Evolutionary conservation across 2,797 vertebrate species (phyloP), one percentile per base, ranked within the genome.

Genomic region (Staurois parvus): DNA sequence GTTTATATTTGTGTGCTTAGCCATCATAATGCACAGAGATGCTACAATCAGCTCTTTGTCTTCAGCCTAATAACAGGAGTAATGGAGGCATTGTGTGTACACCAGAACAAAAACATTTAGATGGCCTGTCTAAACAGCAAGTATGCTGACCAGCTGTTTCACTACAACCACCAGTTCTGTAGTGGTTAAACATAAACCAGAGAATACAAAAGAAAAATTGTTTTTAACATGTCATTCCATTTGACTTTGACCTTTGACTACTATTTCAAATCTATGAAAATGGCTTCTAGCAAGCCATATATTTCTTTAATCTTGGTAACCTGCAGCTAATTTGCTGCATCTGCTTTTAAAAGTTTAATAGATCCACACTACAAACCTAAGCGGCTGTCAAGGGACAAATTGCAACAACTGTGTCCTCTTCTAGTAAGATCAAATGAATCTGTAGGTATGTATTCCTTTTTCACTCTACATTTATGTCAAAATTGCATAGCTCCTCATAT

Each of bases 331-430:
- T 72, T 62, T 62, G 26, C 45, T 68, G 52, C 45, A 59, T 62
- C 45, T 77, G 32, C 45, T 84, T 52, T 26, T 84, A 32, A 32
- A 83, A 84, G 4, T 67, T n/a, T 21, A 83, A 88, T 79, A 87
- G 88, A 90, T 82, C 88, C 76, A 42, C 56, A 66, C 77, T 88
- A 81, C 81, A 83, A 72, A 66, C 84, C 88, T 89, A 84, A 89
- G 85, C 81, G 56, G 56, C 84, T 90, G 82, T 88, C 89, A 84
- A 13, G 45, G 87, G 68, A 85, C 84, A 68, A 3, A 84, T 79
- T n/a, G 48, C 40, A 0, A 70, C 40, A 83, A 87, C 10, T 21
- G 24, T 59, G 72, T 56, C 69, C 69, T 88, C 69, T 64, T 86
- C 81, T 85, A 48, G 74, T 85, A 74, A 88, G 80, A 52, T 37